Conservation (phyloP, 2,797 vertebrate species). For the Xenopus petersii region DNA sequence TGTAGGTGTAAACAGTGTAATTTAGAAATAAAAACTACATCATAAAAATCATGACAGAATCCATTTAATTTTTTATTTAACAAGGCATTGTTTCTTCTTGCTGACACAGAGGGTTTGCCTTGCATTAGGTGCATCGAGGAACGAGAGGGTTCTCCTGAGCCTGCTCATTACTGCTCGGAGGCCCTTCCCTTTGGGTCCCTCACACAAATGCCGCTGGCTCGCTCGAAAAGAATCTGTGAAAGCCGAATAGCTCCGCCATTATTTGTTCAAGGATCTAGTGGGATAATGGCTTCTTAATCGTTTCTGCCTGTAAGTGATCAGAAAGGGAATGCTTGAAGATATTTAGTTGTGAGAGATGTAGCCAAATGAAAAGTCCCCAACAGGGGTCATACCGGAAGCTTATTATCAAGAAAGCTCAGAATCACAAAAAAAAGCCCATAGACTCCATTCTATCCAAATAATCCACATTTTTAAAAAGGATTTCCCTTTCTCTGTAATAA, state of each 20-base stretch:
- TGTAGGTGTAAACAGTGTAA: too few species aligned
- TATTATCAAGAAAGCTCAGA: too few species aligned
- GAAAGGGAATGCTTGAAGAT: conserved; percentile 53
- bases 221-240: conserved; percentile 19
- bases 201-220: conserved; percentile 37
- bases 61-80: conserved; percentile 3
- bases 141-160: conserved; percentile 4
- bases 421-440: too few species aligned
- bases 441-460: too few species aligned
- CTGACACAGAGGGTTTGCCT: conserved; percentile 41
- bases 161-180: conserved; percentile 33
- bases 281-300: conserved; percentile 46
- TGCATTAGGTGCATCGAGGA: background rate
- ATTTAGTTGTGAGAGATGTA: conserved; percentile 48
- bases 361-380: conserved; percentile 55
- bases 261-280: conserved; percentile 44
- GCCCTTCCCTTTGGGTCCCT: conserved; percentile 28
- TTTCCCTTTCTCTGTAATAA: too few species aligned
- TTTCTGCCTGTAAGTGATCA: conserved; percentile 50
- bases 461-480: too few species aligned
- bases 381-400: conserved; percentile 50
- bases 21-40: too few species aligned
- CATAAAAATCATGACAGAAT: too few species aligned
- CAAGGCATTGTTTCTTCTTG: conserved; percentile 43
- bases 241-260: conserved; percentile 41